Evolutionary conservation across 2,888 invertebrate species (phyloP).

Genomic region (Ditylenchus weischeri): DNA sequence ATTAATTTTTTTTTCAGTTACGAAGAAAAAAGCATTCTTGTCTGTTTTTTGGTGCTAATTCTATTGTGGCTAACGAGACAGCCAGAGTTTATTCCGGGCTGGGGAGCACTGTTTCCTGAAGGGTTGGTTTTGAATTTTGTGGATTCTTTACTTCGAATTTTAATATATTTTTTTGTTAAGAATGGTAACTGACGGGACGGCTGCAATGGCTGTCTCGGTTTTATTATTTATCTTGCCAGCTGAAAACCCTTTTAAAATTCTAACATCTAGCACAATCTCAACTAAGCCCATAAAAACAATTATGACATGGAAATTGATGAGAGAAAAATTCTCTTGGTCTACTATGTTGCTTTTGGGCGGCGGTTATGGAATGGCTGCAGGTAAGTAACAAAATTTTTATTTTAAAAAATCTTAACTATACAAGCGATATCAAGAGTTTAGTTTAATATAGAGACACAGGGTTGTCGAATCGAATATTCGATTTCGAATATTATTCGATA

Average conservation of each 20-base stretch:
- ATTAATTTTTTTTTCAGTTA: slow-evolving; percentile 26
- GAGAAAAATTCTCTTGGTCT: slow-evolving; percentile 43
- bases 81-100: slow-evolving; percentile 59
- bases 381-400: not conserved
- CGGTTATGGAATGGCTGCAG: slow-evolving; percentile 44
- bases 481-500: too few relatives aligned
- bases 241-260: slow-evolving; percentile 36
- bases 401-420: too few relatives aligned
- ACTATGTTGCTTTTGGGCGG: slow-evolving; percentile 46
- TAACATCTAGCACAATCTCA: not conserved
- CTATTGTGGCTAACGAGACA: slow-evolving; percentile 54
- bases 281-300: slow-evolving; percentile 27
- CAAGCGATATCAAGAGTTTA: too few relatives aligned
- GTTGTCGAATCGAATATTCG: too few relatives aligned
- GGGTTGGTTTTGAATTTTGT: slow-evolving; percentile 13
- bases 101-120: slow-evolving; percentile 54
- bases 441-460: too few relatives aligned
- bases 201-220: slow-evolving; percentile 38
- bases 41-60: slow-evolving; percentile 35
- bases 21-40: slow-evolving; percentile 34
- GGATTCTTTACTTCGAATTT: too few relatives aligned
- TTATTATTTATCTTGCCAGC: slow-evolving; percentile 42
- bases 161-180: slow-evolving; percentile 36
- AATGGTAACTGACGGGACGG: slow-evolving; percentile 50
- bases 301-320: slow-evolving; percentile 41